Conservation (phyloP, 1,140 invertebrate genomes). For the Megalopta genalis region DNA sequence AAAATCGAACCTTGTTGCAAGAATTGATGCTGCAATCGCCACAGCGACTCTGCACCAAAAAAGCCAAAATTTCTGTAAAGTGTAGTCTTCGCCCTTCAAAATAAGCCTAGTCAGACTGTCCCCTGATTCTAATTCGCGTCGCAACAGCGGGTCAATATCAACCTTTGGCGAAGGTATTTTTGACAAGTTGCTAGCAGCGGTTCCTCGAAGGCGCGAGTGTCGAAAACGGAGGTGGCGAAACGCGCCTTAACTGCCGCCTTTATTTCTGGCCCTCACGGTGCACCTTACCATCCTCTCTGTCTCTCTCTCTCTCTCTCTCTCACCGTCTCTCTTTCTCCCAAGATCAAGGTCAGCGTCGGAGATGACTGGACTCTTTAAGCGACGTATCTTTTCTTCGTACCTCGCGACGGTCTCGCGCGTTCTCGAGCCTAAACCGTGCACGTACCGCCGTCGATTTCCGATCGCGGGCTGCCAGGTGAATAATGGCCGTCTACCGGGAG, state of each 20-base stretch:
- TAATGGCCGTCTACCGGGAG: conserved; percentile 22
- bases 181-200: background rate
- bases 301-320: conserved; percentile 35
- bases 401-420: conserved; percentile 41
- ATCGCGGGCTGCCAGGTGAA: conserved; percentile 25
- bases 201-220: conserved; percentile 42
- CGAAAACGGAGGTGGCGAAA: conserved; percentile 64
- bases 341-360: conserved; percentile 77
- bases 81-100: too few relatives aligned
- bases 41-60: too few relatives aligned
- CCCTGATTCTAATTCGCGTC: too few relatives aligned
- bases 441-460: background rate
- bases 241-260: conserved; percentile 69
- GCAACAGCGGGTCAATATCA: too few relatives aligned
- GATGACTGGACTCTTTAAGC: conserved; percentile 79
- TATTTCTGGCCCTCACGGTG: conserved; percentile 71
- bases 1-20: too few relatives aligned
- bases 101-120: too few relatives aligned
- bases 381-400: conserved; percentile 69
- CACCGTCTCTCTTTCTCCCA: conserved; percentile 62
- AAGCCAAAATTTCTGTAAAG: too few relatives aligned
- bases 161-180: background rate
- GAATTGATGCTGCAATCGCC: too few relatives aligned
- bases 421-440: background rate
- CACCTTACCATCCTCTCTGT: conserved; percentile 69